phyloP scores from a whole-genome alignment of 2,113 vertebrate genomes.

The Telmatochromis brichardi region DNA sequence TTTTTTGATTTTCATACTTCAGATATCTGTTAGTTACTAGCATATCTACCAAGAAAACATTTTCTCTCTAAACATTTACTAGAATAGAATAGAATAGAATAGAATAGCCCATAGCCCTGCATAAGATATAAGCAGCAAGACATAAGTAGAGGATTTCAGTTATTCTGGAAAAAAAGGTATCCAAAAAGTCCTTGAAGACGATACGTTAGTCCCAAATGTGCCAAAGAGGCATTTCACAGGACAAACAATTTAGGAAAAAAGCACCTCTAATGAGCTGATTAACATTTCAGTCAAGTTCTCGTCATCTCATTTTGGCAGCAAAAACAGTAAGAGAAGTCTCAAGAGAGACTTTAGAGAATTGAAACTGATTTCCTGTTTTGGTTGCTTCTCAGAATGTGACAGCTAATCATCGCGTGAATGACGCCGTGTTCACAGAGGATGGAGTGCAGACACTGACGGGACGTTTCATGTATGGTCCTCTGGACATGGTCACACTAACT shows the following conservation, averaged over 20 bases:
- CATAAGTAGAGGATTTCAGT: not conserved
- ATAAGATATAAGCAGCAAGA: not conserved
- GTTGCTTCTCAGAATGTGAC: conserved; percentile 81
- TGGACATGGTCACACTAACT: conserved; percentile 97
- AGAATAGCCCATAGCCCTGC: not conserved
- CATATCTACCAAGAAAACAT: not conserved
- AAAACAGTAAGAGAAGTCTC: not conserved
- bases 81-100: not conserved
- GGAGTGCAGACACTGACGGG: conserved; percentile 83
- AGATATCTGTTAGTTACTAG: not conserved
- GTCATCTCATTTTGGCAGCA: not conserved
- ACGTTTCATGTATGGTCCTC: conserved; percentile 94
- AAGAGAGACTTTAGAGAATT: not conserved
- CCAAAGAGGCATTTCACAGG: not conserved
- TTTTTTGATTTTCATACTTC: not conserved
- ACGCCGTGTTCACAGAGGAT: conserved; percentile 86
- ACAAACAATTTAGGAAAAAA: not conserved
- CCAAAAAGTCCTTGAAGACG: not conserved
- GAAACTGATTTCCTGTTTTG: not conserved
- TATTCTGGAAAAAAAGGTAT: not conserved
- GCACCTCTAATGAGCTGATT: not conserved
- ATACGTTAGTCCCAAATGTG: not conserved
- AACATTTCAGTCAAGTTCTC: not conserved
- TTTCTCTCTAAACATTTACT: not conserved
- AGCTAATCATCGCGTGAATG: conserved; percentile 92